A percentile compares a stretch with the other conserved stretches of the same genome.
phyloP scores from a whole-genome alignment of 2,797 vertebrate genomes.

The Pitangus sulphuratus region DNA sequence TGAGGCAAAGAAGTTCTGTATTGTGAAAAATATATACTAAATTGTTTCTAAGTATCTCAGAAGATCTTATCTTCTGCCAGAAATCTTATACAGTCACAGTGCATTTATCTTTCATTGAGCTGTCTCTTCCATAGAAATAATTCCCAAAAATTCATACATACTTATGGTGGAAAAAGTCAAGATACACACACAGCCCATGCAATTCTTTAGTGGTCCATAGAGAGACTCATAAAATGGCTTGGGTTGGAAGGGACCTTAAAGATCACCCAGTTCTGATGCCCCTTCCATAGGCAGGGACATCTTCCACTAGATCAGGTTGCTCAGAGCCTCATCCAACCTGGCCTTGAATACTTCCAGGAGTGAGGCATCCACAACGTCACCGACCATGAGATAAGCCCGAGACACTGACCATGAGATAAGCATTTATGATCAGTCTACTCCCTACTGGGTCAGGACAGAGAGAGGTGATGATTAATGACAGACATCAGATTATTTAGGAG shows the following conservation, averaged over 20 bases:
- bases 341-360: rapidly evolving
- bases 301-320: not conserved
- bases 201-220: not conserved
- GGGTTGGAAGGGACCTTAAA: not conserved
- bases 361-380: not conserved
- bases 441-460: not conserved
- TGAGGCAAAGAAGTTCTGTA: constrained; percentile 23
- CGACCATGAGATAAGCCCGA: not conserved
- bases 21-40: constrained; percentile 39
- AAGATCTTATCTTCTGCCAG: constrained; percentile 17
- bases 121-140: constrained; percentile 34
- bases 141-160: not conserved
- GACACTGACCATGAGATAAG: not conserved
- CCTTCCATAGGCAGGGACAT: not conserved
- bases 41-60: constrained; percentile 49
- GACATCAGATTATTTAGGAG: not conserved
- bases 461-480: not conserved
- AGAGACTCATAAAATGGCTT: not conserved
- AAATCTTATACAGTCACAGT: not conserved
- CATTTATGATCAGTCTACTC: not conserved
- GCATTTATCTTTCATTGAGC: constrained; percentile 32
- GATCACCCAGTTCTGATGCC: not conserved
- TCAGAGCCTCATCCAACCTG: rapidly evolving
- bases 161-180: not conserved
- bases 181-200: not conserved